These are phyloP conservation scores for Ctenicera cuprea DNA, from an alignment of 2,888 invertebrate genomes.

Conservation along the genomic window DNA sequence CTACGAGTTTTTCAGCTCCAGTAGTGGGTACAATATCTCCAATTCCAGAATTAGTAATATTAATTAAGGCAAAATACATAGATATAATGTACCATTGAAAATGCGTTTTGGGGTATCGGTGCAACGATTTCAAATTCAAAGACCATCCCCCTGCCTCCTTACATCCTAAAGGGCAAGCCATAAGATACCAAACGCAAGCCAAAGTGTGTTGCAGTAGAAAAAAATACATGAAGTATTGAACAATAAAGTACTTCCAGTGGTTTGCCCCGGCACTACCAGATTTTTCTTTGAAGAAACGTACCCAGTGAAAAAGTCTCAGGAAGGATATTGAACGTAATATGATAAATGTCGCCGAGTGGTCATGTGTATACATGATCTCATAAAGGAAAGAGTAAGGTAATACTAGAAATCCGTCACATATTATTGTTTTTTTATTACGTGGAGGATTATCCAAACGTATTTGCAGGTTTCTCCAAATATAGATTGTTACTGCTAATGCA, in stretches of 20 bases:
- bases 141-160: slow-evolving; percentile 69
- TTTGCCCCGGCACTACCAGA: slow-evolving; percentile 74
- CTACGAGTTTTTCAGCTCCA: slow-evolving; percentile 46
- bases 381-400: slow-evolving; percentile 44
- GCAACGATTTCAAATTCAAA: not conserved
- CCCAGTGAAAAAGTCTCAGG: slow-evolving; percentile 71
- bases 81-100: slow-evolving; percentile 74
- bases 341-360: slow-evolving; percentile 20
- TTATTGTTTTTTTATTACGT: slow-evolving; percentile 30
- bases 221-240: slow-evolving; percentile 73
- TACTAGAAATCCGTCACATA: slow-evolving; percentile 35
- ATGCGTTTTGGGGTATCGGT: slow-evolving; percentile 28
- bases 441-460: slow-evolving; percentile 40
- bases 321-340: slow-evolving; percentile 69
- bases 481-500: slow-evolving; percentile 28
- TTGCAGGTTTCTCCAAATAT: slow-evolving; percentile 43
- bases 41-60: slow-evolving; percentile 67
- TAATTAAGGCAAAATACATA: slow-evolving; percentile 73
- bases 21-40: slow-evolving; percentile 54
- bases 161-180: slow-evolving; percentile 69
- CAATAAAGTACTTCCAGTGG: slow-evolving; percentile 74
- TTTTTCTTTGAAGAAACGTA: slow-evolving; percentile 72
- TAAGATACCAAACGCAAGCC: slow-evolving; percentile 74
- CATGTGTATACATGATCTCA: slow-evolving; percentile 3
- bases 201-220: slow-evolving; percentile 73